A percentile compares a stretch with the other conserved stretches of the same genome.
Evolutionary conservation across 2,888 invertebrate genomes (phyloP).

Genomic region (Tetrapedia diversipes): DNA sequence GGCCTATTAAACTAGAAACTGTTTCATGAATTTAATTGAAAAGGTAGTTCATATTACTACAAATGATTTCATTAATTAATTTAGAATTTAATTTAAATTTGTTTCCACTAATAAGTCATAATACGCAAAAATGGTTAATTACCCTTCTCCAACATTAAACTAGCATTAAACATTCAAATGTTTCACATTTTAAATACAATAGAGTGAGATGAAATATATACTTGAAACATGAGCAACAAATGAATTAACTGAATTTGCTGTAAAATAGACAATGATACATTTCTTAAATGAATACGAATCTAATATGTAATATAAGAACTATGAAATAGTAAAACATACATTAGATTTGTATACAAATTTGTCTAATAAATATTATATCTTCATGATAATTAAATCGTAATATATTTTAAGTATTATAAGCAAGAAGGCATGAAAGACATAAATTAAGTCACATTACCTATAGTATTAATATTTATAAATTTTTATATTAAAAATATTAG

Average conservation of each 20-base stretch:
- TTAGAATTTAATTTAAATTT: background rate
- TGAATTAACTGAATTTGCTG: slow-evolving; percentile 53
- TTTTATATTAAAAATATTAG: background rate
- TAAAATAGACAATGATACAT: slow-evolving; percentile 63
- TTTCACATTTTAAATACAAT: slow-evolving; percentile 45
- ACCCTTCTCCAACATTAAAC: slow-evolving; percentile 66
- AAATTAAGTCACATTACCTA: background rate
- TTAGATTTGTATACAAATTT: background rate
- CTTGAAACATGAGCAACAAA: slow-evolving; percentile 41
- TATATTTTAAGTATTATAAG: background rate
- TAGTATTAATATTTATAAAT: background rate
- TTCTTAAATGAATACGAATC: background rate
- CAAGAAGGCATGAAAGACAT: background rate
- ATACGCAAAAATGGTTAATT: slow-evolving; percentile 54
- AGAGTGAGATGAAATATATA: slow-evolving; percentile 57
- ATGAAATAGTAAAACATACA: background rate
- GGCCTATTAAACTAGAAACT: slow-evolving; percentile 19
- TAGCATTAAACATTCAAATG: slow-evolving; percentile 55
- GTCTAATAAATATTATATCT: background rate
- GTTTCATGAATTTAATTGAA: slow-evolving; percentile 47
- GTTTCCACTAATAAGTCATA: background rate
- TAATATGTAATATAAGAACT: slow-evolving; percentile 2
- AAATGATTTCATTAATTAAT: slow-evolving; percentile 1
- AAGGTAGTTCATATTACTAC: slow-evolving; percentile 2
- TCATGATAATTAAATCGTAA: background rate